Evolutionary conservation across 2,113 vertebrate genomes (phyloP).

Genomic region (Lanius ludovicianus): DNA sequence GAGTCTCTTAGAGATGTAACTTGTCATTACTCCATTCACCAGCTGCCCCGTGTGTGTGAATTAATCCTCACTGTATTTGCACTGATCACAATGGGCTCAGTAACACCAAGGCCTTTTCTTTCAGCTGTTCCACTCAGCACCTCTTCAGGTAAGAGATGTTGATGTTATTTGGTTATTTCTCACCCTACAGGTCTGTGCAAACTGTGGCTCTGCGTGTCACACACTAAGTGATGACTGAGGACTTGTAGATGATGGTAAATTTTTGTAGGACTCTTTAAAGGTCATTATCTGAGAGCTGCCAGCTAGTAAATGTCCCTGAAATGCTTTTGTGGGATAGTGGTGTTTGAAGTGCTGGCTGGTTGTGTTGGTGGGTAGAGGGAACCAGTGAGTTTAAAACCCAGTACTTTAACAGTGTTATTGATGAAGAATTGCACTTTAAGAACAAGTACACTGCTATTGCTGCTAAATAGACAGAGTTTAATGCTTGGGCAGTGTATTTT

Average conservation of each 20-base stretch:
- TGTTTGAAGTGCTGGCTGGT: neutral
- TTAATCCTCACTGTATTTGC: neutral
- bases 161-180: neutral
- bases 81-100: neutral
- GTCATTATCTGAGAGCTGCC: neutral
- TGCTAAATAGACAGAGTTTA: fast-evolving
- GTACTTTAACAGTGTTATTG: neutral
- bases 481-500: neutral
- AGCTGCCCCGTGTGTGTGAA: neutral
- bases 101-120: neutral
- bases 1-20: neutral
- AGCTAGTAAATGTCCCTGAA: neutral
- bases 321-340: neutral
- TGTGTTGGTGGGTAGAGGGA: neutral
- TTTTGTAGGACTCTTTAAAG: neutral
- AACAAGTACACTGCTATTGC: too few species aligned
- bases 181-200: neutral
- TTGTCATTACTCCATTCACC: fast-evolving
- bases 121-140: neutral
- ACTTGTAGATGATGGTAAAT: neutral
- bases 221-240: neutral
- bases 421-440: neutral
- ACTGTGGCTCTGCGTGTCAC: neutral
- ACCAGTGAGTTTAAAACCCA: neutral
- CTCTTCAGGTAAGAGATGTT: neutral